Evolutionary conservation across 2,888 invertebrate genomes (phyloP), one percentile per base, ranked within the genome.

Genomic region (Ptycholaimellus sp.): DNA sequence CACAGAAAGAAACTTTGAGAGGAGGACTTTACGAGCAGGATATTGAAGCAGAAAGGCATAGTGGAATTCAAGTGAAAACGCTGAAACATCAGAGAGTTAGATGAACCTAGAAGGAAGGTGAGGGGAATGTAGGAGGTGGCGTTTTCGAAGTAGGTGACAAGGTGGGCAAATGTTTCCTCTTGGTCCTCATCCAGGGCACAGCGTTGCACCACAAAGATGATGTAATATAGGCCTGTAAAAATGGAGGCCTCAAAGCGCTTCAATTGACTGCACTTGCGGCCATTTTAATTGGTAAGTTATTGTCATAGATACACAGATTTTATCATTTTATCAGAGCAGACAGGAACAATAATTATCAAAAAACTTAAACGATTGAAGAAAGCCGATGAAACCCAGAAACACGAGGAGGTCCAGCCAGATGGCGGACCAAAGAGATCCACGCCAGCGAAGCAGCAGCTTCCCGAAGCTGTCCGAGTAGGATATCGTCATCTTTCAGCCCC

Each of bases 361-460:
- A n/a, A n/a, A n/a, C n/a, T n/a, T n/a, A n/a, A n/a, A n/a, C n/a
- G n/a, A n/a, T n/a, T n/a, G n/a, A n/a, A n/a, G n/a, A n/a, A n/a
- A n/a, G n/a, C n/a, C n/a, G n/a, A n/a, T n/a, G n/a, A n/a, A n/a
- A n/a, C n/a, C 29, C 6, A 49, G 42, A 34, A 45, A 49, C 27
- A 49, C 41, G 9, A 48, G 43, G 7, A 49, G 39, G 36, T 49
- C 47, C 33, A 43, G 46, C 49, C 49, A 49, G 36, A 49, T 49
- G 18, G 49, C 48, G 36, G 48, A 48, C 49, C 49, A 49, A 17
- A 49, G 37, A 20, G 48, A 48, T 13, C 49, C 49, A 40, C 48
- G 48, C 49, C 49, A 49, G 44, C 49, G 42, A 20, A 48, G 41
- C 25, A 49, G 42, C 17, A 49, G 43, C 36, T 46, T 47, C 30